A percentile compares a stretch with the other conserved stretches of the same genome.
These are phyloP conservation scores for Caenorhabditis sp. DNA, from an alignment of 2,888 invertebrate genomes.

Conservation along the genomic window DNA sequence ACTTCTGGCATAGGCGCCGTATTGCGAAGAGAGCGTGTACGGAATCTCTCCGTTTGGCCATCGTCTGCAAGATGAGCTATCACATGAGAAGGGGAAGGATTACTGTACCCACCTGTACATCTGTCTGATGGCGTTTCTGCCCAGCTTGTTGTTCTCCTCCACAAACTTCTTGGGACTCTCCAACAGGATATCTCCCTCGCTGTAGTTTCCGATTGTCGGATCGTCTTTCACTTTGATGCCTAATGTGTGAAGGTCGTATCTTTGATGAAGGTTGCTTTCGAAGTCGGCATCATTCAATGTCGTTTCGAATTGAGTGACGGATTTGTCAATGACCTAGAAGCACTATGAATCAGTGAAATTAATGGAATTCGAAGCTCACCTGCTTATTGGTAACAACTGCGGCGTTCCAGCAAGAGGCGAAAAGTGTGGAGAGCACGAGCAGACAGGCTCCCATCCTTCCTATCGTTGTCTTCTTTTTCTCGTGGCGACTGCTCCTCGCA, in stretches of 20 bases:
- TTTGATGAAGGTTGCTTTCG: conserved; percentile 38
- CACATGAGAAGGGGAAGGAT: no score
- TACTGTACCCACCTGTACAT: conserved; percentile 65
- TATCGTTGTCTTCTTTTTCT: background rate
- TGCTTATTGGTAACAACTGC: conserved; percentile 33
- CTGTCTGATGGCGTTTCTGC: conserved; percentile 75
- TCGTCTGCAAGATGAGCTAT: conserved; percentile 56
- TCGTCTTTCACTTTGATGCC: conserved; percentile 75
- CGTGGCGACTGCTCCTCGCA: conserved; percentile 6
- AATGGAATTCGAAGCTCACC: conserved; percentile 3
- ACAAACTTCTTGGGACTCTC: conserved; percentile 65
- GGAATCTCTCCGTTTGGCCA: conserved; percentile 78
- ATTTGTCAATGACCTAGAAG: conserved; percentile 58
- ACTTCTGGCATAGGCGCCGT: conserved; percentile 76
- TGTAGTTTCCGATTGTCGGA: conserved; percentile 74
- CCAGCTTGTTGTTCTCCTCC: conserved; percentile 70
- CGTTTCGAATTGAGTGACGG: conserved; percentile 47
- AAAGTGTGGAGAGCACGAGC: background rate
- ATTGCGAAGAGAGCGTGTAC: conserved; percentile 76
- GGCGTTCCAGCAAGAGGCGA: conserved; percentile 3
- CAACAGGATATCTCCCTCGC: conserved; percentile 75
- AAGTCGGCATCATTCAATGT: conserved; percentile 63
- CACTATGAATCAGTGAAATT: background rate
- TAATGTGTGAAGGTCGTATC: conserved; percentile 29
- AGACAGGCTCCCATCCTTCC: background rate